phyloP scores from a whole-genome alignment of 64 coral and sea anemone genomes.

The Cladopsammia gracilis region DNA sequence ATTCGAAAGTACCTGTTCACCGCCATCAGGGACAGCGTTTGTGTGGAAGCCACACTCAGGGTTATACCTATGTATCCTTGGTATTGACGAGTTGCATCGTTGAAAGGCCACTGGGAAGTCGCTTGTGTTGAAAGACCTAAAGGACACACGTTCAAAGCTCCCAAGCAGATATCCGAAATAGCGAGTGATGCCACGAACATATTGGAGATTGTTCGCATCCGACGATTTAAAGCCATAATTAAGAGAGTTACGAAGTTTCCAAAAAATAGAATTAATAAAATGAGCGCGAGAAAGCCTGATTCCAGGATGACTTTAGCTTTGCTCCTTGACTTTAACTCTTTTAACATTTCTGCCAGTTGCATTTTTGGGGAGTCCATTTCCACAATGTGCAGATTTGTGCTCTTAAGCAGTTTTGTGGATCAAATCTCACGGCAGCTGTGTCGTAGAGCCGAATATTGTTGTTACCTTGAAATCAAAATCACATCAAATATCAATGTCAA shows the following conservation, averaged over 20 bases:
- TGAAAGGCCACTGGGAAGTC: constrained; percentile 73
- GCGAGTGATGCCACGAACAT: constrained; percentile 72
- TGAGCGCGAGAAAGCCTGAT: not conserved
- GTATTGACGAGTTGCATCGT: constrained; percentile 66
- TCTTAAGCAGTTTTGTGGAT: no score
- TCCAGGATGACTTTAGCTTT: constrained; percentile 9
- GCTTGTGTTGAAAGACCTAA: constrained; percentile 48
- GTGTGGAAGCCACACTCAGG: constrained; percentile 64
- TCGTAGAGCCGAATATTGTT: no score
- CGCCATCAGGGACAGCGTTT: constrained; percentile 68
- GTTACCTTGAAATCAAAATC: no score
- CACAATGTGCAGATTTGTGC: no score
- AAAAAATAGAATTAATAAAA: constrained; percentile 11
- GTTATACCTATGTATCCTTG: constrained; percentile 72
- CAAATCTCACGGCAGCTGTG: no score
- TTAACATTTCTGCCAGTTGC: not conserved
- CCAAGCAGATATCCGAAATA: constrained; percentile 74
- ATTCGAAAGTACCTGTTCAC: constrained; percentile 81
- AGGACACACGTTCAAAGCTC: constrained; percentile 31
- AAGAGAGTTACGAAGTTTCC: constrained; percentile 43
- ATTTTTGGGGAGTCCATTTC: not conserved
- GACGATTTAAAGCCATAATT: constrained; percentile 27
- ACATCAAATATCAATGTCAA: no score
- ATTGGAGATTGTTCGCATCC: constrained; percentile 69
- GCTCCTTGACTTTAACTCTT: constrained; percentile 1